A percentile compares a stretch with the other conserved stretches of the same genome.
Evolutionary conservation across 1,140 invertebrate species (phyloP).

Genomic region (Aethina tumida): DNA sequence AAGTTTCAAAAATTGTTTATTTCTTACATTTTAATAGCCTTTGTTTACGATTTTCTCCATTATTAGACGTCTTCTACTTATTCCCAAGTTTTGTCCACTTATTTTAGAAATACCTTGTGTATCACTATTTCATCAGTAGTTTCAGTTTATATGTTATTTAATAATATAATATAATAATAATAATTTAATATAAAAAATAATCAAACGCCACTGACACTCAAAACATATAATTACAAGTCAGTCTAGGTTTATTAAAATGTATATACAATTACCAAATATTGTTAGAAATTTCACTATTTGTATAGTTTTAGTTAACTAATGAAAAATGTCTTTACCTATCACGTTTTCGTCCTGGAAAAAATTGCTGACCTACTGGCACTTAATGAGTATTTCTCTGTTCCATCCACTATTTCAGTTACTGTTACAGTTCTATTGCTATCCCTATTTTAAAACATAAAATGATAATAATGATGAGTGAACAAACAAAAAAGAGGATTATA

Average conservation of each 20-base stretch:
- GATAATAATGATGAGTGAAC: background rate
- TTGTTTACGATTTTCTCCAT: too few species aligned
- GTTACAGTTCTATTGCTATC: constrained; percentile 30
- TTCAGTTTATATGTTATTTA: too few species aligned
- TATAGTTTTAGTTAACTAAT: constrained; percentile 12
- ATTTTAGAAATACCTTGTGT: too few species aligned
- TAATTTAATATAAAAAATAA: constrained; percentile 4
- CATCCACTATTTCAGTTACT: constrained; percentile 30
- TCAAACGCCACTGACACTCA: background rate
- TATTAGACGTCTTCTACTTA: too few species aligned
- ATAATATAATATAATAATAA: background rate
- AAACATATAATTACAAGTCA: constrained; percentile 24
- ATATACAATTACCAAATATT: constrained; percentile 7
- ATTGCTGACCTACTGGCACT: constrained; percentile 18
- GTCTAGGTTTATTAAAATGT: constrained; percentile 31
- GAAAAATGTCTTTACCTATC: constrained; percentile 20
- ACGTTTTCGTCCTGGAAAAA: constrained; percentile 27
- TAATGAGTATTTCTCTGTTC: constrained; percentile 21
- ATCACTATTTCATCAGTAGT: too few species aligned
- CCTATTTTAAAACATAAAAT: constrained; percentile 22
- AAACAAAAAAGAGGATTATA: background rate
- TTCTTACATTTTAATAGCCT: too few species aligned
- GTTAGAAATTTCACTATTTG: constrained; percentile 8
- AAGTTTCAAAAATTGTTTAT: too few species aligned
- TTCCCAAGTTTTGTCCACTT: too few species aligned